A percentile compares a stretch with the other conserved stretches of the same genome.
Conservation (phyloP, 1,140 invertebrate genomes). For the Potamilus streckersoni region DNA sequence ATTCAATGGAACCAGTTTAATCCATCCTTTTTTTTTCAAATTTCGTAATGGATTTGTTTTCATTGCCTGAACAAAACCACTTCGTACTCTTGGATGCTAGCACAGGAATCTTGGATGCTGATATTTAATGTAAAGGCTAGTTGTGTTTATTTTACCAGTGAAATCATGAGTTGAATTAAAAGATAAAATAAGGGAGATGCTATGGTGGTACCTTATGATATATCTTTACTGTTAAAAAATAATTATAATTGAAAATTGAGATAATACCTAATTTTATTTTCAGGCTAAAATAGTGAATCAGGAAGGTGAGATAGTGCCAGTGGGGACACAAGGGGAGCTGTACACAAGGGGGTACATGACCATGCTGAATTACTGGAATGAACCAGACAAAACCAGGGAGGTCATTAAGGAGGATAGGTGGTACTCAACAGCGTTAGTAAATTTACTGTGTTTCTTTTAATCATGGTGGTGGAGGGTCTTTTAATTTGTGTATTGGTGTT, state of each 20-base stretch:
- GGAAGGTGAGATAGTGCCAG: constrained; percentile 78
- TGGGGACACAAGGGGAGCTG: constrained; percentile 84
- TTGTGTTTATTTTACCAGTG: neutral
- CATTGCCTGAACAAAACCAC: too few species aligned
- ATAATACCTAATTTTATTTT: constrained; percentile 2
- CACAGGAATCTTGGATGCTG: too few species aligned
- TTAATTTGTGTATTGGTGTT: neutral
- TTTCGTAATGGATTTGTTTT: too few species aligned
- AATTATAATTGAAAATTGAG: neutral
- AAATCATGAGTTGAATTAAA: neutral
- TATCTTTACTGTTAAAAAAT: constrained; percentile 10
- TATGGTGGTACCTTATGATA: neutral
- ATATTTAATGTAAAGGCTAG: too few species aligned
- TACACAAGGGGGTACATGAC: constrained; percentile 83
- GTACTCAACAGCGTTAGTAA: constrained; percentile 88
- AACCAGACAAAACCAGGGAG: constrained; percentile 83
- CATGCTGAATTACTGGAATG: constrained; percentile 90
- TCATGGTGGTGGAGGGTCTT: too few species aligned
- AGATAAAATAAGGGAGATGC: neutral
- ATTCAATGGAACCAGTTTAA: neutral
- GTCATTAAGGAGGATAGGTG: constrained; percentile 80
- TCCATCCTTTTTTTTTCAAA: too few species aligned
- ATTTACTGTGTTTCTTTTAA: neutral
- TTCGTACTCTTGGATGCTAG: too few species aligned
- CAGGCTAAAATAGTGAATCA: constrained; percentile 80